Conservation (phyloP, 2,113 vertebrate species). For the Hemichromis elongatus region DNA sequence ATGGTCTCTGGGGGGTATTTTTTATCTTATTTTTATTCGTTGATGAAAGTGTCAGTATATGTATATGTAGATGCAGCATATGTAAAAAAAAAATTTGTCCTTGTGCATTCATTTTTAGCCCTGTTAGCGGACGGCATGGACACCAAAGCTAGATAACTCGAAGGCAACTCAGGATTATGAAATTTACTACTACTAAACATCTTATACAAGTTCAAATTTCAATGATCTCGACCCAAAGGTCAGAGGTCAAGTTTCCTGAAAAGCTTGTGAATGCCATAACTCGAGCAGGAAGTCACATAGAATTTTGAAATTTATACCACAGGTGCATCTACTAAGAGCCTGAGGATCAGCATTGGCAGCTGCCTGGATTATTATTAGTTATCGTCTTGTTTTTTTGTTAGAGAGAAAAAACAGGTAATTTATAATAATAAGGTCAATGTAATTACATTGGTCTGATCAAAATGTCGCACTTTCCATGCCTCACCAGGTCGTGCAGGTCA, state of each 20-base stretch:
- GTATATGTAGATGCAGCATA: too few species aligned
- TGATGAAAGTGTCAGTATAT: not conserved
- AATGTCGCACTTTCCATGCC: too few species aligned
- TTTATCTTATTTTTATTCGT: not conserved
- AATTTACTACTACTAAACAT: not conserved
- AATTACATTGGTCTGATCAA: too few species aligned
- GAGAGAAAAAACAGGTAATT: too few species aligned
- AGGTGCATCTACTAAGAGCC: not conserved
- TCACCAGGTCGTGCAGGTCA: too few species aligned
- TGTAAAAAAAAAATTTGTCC: too few species aligned
- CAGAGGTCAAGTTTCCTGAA: not conserved
- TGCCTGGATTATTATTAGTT: not conserved
- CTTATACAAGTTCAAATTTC: not conserved
- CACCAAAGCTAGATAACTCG: not conserved
- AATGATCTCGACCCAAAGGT: not conserved
- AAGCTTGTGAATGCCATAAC: not conserved
- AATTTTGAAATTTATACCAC: not conserved
- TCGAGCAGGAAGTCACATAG: not conserved
- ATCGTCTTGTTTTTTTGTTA: not conserved
- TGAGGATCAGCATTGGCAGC: not conserved
- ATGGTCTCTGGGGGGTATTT: not conserved
- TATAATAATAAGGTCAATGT: too few species aligned
- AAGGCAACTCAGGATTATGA: not conserved
- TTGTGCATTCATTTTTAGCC: not conserved
- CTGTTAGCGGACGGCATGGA: not conserved